phyloP scores from a whole-genome alignment of 2,888 invertebrate genomes.

The Lycia hirtaria region DNA sequence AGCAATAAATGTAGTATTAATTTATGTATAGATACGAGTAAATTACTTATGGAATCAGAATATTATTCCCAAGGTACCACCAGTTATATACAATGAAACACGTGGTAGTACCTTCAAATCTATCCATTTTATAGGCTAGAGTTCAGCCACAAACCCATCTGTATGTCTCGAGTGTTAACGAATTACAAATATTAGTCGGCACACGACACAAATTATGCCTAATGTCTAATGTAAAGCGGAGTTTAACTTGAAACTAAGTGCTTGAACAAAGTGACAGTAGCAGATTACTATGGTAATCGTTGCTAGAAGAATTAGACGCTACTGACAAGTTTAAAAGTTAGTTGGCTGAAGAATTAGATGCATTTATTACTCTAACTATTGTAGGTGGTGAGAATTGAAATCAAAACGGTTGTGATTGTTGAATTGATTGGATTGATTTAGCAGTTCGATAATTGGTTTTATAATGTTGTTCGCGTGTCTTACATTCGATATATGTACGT shows the following conservation, averaged over 20 bases:
- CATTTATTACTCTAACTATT: conserved; percentile 38
- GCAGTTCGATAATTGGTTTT: conserved; percentile 33
- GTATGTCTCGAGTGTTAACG: conserved; percentile 75
- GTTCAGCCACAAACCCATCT: conserved; percentile 36
- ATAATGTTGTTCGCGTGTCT: conserved; percentile 26
- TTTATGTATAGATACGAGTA: too few species aligned
- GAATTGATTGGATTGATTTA: conserved; percentile 33
- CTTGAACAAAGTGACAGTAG: conserved; percentile 77
- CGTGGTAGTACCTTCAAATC: too few species aligned
- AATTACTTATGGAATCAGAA: too few species aligned
- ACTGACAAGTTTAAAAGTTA: conserved; percentile 18
- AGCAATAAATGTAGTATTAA: too few species aligned
- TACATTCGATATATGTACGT: background rate
- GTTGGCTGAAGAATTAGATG: conserved; percentile 44
- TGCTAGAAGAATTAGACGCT: conserved; percentile 40
- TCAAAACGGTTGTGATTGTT: conserved; percentile 38
- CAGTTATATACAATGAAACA: too few species aligned
- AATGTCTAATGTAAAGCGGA: conserved; percentile 79
- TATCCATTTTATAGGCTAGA: conserved; percentile 4
- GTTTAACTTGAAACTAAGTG: conserved; percentile 82
- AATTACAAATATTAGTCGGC: conserved; percentile 80
- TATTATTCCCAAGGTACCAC: too few species aligned
- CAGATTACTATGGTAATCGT: conserved; percentile 55
- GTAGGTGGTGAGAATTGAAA: conserved; percentile 44
- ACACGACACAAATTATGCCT: conserved; percentile 82